Conservation (phyloP, 2,797 vertebrate genomes). For the Crocidura indochinensis region DNA sequence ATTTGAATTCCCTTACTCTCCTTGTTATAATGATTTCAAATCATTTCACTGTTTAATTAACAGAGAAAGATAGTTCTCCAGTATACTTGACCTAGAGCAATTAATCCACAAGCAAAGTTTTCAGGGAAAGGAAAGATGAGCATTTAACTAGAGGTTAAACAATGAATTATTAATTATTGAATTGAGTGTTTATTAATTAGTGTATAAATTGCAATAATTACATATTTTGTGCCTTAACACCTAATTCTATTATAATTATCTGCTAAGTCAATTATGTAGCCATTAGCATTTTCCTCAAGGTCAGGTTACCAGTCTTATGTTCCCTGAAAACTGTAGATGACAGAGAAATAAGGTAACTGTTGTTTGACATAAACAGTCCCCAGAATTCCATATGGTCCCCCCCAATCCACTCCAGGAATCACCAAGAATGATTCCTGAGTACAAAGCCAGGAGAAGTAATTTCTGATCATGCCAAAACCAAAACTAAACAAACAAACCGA, state of each 20-base stretch:
- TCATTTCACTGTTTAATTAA: slow-evolving; percentile 79
- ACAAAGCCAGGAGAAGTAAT: no score
- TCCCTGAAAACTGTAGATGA: slow-evolving; percentile 64
- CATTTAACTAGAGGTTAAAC: slow-evolving; percentile 84
- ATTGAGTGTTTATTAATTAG: slow-evolving; percentile 83
- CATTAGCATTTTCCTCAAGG: slow-evolving; percentile 78
- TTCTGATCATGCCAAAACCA: no score
- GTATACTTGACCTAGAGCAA: slow-evolving; percentile 81
- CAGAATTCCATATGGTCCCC: no score
- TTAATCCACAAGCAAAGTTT: slow-evolving; percentile 83
- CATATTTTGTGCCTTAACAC: slow-evolving; percentile 78
- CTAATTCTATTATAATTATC: slow-evolving; percentile 80
- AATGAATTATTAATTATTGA: slow-evolving; percentile 86
- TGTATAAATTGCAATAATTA: slow-evolving; percentile 83
- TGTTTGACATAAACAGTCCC: slow-evolving; percentile 65
- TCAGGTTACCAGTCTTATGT: slow-evolving; percentile 73
- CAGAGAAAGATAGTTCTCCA: slow-evolving; percentile 55
- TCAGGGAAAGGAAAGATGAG: slow-evolving; percentile 71
- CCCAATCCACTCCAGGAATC: no score
- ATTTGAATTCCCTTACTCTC: slow-evolving; percentile 67
- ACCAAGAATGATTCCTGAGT: no score
- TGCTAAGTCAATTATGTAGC: slow-evolving; percentile 78
- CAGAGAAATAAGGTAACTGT: slow-evolving; percentile 59
- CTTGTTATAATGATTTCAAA: slow-evolving; percentile 59
- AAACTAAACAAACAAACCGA: no score